Evolutionary conservation across 2,888 invertebrate species (phyloP), one percentile per base, ranked within the genome.

Genomic region (Drosophila borealis): DNA sequence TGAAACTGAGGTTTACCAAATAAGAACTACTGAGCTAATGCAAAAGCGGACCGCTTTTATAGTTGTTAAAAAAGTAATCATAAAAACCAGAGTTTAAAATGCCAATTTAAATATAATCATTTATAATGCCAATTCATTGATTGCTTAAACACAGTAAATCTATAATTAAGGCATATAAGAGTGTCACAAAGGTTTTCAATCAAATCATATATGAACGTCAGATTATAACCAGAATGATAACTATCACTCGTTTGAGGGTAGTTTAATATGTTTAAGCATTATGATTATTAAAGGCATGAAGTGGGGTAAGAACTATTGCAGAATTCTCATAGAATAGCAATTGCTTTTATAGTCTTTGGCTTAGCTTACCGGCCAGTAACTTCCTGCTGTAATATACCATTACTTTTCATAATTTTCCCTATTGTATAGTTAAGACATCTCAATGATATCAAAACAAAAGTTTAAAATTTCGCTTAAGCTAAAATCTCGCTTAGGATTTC

Each of bases 51-150:
- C n/a, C 8, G 14, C 37, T 63, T 68, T 42, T 68, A 54, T 68
- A 72, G 37, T 51, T 51, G n/a, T 9, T 11, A 66, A 33, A 33
- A 54, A 17, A 4, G 33, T 8, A 46, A 53, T 65, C 39, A 34
- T 14, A 51, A 49, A 17, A 1, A 37, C n/a, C 21, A 21, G 14
- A 49, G 25, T 37, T 29, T 33, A 49, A 64, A 46, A 21, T 2
- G n/a, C 17, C 53, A 44, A 64, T 44, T 55, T n/a, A 37, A 42
- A 54, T 37, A 49, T 36, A 34, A 21, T 50, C 29, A n/a, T 39
- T 51, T 54, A 66, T 63, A 19, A 39, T 3, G 13, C n/a, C 34
- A 53, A 60, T 60, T 14, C 8, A 42, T 42, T 48, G 25, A 63
- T 63, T 53, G 19, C 41, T 13, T 5, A 19, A 25, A 34, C 6